These are phyloP conservation scores for Peromyscus maniculatus DNA, from an alignment of 2,113 vertebrate species.

Conservation along the genomic window DNA sequence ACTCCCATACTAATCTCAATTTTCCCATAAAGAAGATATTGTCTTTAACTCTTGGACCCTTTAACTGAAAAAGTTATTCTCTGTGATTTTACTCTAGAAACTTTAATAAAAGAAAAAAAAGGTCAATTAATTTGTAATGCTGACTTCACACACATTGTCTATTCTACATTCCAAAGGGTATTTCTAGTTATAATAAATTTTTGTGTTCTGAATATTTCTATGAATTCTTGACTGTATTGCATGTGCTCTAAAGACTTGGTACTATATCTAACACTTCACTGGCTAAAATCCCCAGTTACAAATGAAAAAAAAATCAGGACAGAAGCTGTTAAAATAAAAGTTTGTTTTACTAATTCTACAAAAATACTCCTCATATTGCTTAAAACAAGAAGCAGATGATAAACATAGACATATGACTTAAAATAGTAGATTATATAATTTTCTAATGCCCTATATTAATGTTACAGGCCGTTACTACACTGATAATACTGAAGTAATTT, in stretches of 20 bases:
- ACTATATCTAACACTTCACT: neutral
- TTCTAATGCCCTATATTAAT: neutral
- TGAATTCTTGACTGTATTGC: neutral
- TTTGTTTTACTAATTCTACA: neutral
- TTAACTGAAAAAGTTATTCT: neutral
- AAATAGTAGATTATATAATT: neutral
- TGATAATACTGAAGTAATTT: neutral
- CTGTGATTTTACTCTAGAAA: neutral
- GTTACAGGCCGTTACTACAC: neutral
- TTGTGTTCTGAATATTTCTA: neutral
- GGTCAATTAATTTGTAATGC: neutral
- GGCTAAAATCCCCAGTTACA: neutral
- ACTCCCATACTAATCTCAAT: neutral
- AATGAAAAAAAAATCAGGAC: neutral
- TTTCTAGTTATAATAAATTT: neutral
- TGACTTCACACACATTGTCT: neutral
- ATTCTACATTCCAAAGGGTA: neutral
- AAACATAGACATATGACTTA: neutral
- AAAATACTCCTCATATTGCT: neutral
- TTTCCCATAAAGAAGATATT: neutral
- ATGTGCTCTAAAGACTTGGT: neutral
- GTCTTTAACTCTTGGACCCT: neutral
- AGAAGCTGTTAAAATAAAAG: neutral
- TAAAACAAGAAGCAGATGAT: neutral
- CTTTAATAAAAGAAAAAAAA: neutral